Base-by-base conservation (phyloP, 2,888 invertebrate species). In the Plagiodera versicolora region DNA sequence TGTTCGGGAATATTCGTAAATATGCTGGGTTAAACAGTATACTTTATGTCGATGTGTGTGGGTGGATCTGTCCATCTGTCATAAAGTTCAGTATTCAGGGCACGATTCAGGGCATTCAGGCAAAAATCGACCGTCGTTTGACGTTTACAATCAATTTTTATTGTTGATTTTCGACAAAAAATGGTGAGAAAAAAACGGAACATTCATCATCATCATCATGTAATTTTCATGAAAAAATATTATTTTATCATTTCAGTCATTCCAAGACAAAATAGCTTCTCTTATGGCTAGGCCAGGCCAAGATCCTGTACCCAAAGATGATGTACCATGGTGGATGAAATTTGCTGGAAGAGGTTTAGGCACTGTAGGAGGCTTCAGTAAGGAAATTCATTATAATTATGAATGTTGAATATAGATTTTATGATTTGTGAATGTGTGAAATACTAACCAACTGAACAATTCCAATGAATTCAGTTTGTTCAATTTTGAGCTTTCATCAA, bases 261-360 rank as follows among this genome's bases (percentile, higher is more conserved):
- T 92, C 76, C 85, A 88, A 72, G 92, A 92, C 79, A 93, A 91
- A 84, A 83, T 93, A 74, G 84, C 89, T 66, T 86, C 88, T 76
- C 84, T 93, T 70, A 89, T 93, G 90, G 86, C 89, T 74, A 86
- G 90, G 75, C 92, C 93, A 66, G 90, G 90, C 70, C 89, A 89
- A 79, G 91, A 91, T 80, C 86, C 87, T 73, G 85, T 83, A 67
- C 86, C 88, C 70, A 89, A 89, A 83, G 92, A 92, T 81, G 92
- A 91, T 80, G 87, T 89, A 70, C 91, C 94, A 70, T 93, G 92
- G 92, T 94, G 91, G 88, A 85, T 94, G 86, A 92, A 91, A 82
- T 92, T 92, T 82, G 91, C 88, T 79, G 92, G 90, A 71, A 86
- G 93, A 76, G 87, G 88, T 69, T 82, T 94, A 72, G 95, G 94